Evolutionary conservation across 2,113 vertebrate species (phyloP), one percentile per base, ranked within the genome.

Genomic region (Formicarius rufipectus): DNA sequence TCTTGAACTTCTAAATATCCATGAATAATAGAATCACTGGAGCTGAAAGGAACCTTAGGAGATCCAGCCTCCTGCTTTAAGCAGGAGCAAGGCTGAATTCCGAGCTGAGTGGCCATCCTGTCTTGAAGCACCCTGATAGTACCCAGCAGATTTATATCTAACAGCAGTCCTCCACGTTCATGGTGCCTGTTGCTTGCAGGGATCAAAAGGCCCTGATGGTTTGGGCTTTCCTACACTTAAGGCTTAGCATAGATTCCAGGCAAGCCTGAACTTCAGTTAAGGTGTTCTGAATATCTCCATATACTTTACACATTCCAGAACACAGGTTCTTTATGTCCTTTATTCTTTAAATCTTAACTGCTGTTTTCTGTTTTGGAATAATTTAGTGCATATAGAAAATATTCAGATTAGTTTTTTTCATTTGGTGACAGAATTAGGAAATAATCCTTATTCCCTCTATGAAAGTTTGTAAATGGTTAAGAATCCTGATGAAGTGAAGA

Each of bases 1-100:
- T 91, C 94, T 87, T 83, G 78, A 90, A 69, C 90, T 79, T 90
- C 44, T 87, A 76, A 87, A 90, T 76, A 91, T 84, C 85, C 53
- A 39, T 94, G 59, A 90, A 87, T 87, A 94, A 93, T 60, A 76
- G 66, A 84, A 77, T 82, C 53, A 45, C 88, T 80, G n/a, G 76
- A 77, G 85, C 45, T 66, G 50, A 91, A 88, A 76, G 30, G 40
- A 91, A 83, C n/a, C 28, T 60, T 79, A 75, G 49, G 82, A 84
- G 63, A 87, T 50, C 21, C 69, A 85, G 56, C 30, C 19, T 53
- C 21, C n/a, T n/a, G 37, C 55, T 64, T 85, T 68, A 74, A 76
- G 42, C 40, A 47, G 7, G 12, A 78, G 24, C 23, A 45, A 30
- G 45, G 18, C 40, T 84, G 77, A 88, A 67, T 59, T 86, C 25